phyloP scores from a whole-genome alignment of 2,797 vertebrate species.

The Dromococcyx pavoninus region DNA sequence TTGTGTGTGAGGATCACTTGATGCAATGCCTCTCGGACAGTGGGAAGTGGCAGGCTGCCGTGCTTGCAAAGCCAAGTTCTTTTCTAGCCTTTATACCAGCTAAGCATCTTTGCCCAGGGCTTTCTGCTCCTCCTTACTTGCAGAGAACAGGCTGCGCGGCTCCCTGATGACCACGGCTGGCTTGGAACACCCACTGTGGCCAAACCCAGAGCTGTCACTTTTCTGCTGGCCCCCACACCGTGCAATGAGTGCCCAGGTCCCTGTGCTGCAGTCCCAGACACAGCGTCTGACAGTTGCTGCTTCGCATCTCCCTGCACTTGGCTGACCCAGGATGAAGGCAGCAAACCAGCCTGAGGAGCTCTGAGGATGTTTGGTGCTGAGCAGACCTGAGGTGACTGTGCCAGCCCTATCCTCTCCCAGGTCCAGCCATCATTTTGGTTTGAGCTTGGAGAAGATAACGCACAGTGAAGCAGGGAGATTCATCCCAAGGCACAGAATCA shows the following conservation, averaged over 20 bases:
- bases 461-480: not conserved
- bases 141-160: not conserved
- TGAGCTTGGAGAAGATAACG: not conserved
- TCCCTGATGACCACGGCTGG: not conserved
- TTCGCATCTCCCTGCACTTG: not conserved
- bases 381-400: not conserved
- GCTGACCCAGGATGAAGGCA: not conserved
- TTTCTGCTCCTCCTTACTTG: not conserved
- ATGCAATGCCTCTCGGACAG: not conserved
- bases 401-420: not conserved
- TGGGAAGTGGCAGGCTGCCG: not conserved
- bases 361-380: not conserved
- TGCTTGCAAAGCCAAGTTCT: not conserved
- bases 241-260: rapidly evolving
- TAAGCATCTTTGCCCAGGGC: not conserved
- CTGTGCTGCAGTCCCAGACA: rapidly evolving
- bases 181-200: not conserved
- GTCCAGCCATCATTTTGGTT: not conserved
- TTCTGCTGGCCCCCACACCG: not conserved
- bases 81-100: not conserved
- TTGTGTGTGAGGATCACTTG: not conserved
- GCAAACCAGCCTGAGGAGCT: not conserved
- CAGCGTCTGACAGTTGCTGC: not conserved
- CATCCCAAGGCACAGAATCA: not conserved
- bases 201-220: not conserved